Percentiles rank a stretch among this genome's conserved stretches.
phyloP scores from a whole-genome alignment of 2,888 invertebrate species.

The Adineta ricciae region DNA sequence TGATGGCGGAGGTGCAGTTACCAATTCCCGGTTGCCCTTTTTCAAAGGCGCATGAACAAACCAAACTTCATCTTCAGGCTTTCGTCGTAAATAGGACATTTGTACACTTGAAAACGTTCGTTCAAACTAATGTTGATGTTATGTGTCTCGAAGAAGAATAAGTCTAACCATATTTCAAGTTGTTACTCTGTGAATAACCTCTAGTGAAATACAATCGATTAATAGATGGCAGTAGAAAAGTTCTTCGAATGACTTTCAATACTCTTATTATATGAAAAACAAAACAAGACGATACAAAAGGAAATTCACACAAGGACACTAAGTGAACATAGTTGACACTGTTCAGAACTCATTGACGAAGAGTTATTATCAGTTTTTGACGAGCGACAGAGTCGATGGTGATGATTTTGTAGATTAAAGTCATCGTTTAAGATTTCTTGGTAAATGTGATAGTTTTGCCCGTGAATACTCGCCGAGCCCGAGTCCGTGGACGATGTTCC shows the following conservation, averaged over 20 bases:
- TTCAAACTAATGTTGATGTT: neutral
- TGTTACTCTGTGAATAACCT: neutral
- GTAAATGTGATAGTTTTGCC: constrained; percentile 1
- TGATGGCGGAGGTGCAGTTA: neutral
- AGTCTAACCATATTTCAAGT: neutral
- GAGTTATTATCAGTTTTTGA: neutral
- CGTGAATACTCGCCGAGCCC: neutral
- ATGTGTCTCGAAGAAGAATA: neutral
- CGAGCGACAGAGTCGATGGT: neutral
- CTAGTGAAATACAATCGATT: neutral
- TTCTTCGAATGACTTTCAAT: neutral
- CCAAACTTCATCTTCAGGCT: constrained; percentile 29
- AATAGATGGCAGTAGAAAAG: neutral
- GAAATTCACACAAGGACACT: constrained; percentile 20
- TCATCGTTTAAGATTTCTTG: constrained; percentile 16
- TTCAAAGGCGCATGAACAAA: constrained; percentile 27
- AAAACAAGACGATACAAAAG: neutral
- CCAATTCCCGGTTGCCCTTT: constrained; percentile 15
- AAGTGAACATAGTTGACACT: constrained; percentile 5
- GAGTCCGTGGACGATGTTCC: neutral
- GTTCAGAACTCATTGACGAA: neutral
- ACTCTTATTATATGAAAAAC: neutral
- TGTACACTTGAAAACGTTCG: neutral
- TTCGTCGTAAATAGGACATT: constrained; percentile 26
- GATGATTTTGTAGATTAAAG: neutral